Conservation (phyloP, 1,140 invertebrate genomes). For the Apis florea region DNA sequence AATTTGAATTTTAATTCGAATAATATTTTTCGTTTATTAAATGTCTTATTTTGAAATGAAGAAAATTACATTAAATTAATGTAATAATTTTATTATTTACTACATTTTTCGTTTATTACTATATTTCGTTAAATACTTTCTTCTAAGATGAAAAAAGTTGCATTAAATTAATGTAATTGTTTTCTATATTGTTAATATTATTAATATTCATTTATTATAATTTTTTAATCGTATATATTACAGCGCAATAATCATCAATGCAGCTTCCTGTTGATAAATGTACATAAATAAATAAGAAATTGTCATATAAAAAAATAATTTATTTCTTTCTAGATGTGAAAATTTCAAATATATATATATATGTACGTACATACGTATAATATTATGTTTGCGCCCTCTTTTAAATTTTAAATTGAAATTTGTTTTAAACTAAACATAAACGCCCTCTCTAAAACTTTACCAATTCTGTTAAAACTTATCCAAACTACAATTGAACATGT, state of each 20-base stretch:
- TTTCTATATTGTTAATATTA: not conserved
- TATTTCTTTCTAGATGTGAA: not conserved
- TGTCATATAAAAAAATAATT: slow-evolving; percentile 3
- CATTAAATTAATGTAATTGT: slow-evolving; percentile 18
- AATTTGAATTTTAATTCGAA: not conserved
- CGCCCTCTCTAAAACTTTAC: slow-evolving; percentile 16
- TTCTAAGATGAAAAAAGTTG: not conserved
- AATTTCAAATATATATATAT: not conserved
- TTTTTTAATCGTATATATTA: slow-evolving; percentile 39
- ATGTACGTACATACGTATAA: no score
- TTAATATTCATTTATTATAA: slow-evolving; percentile 43
- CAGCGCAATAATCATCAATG: slow-evolving; percentile 39
- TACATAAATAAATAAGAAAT: slow-evolving; percentile 48
- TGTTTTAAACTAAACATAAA: not conserved
- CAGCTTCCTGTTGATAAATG: slow-evolving; percentile 67
- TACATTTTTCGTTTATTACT: no score
- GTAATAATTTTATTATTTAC: slow-evolving; percentile 5
- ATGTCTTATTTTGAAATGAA: not conserved
- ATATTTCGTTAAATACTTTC: not conserved
- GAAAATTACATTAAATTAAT: slow-evolving; percentile 8
- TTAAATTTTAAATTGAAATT: not conserved
- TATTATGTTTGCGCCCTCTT: no score
- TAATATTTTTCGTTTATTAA: not conserved
- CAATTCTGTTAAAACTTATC: not conserved
- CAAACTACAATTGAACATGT: not conserved